These are phyloP conservation scores for Astyanax mexicanus DNA, from an alignment of 2,797 vertebrate species.

Conservation along the genomic window DNA sequence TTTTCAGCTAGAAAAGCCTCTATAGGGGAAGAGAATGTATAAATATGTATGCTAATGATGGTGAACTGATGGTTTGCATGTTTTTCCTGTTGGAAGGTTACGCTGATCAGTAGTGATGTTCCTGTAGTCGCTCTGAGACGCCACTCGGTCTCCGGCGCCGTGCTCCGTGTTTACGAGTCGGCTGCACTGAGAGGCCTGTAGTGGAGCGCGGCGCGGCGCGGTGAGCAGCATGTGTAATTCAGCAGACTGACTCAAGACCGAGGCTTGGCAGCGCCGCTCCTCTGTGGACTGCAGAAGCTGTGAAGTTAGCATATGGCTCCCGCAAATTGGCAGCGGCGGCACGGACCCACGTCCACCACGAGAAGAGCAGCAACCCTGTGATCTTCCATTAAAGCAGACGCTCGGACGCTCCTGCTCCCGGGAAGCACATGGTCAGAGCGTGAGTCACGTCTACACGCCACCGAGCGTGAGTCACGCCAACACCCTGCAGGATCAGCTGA, in stretches of 20 bases:
- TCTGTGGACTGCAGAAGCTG: not conserved
- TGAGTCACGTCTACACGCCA: not conserved
- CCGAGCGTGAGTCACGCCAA: not conserved
- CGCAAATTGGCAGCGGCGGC: not conserved
- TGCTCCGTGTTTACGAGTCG: not conserved
- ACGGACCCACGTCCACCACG: not conserved
- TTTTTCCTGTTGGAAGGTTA: not conserved
- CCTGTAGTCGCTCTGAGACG: not conserved
- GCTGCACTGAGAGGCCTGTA: not conserved
- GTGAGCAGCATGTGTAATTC: not conserved
- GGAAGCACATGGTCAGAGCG: not conserved
- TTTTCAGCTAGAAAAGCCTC: too few relatives aligned
- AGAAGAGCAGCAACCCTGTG: slow-evolving; percentile 9
- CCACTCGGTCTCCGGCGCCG: not conserved
- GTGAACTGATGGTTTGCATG: too few relatives aligned
- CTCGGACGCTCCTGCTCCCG: not conserved
- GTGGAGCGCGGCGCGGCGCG: not conserved
- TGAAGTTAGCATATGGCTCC: slow-evolving; percentile 9
- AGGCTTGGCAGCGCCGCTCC: not conserved
- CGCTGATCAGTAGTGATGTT: too few relatives aligned
- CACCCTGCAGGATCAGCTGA: too few relatives aligned
- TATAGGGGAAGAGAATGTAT: too few relatives aligned
- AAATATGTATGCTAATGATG: too few relatives aligned
- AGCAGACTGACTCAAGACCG: slow-evolving; percentile 1
- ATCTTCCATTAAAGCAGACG: not conserved